Base-by-base conservation (phyloP, 1,140 invertebrate species). In the Drosophila eugracilis region DNA sequence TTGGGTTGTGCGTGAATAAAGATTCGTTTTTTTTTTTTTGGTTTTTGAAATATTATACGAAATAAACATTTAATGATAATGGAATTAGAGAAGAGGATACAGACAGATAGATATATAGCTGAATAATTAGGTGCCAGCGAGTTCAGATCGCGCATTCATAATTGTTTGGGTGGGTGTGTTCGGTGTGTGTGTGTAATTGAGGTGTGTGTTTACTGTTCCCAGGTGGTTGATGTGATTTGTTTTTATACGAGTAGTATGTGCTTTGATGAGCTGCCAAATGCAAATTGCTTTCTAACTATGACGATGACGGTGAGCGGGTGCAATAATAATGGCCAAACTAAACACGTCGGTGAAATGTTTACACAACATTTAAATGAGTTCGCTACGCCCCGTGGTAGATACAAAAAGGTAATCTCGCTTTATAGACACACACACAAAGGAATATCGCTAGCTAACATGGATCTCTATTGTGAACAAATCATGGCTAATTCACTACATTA, bases 291-390 rank as follows among this genome's bases (percentile, higher is more conserved):
- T 42, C 65, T 67, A 36, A 32, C 60, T 39, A 63, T 78, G 54
- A 55, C 45, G 30, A 80, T 55, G 62, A 36, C 3, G 59, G 52
- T 49, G 54, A 44, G 36, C 19, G 45, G 54, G 45, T 73, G 70
- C 70, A 74, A 44, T 53, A 47, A 79, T 84, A 85, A 70, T 45
- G 58, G 34, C 75, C 62, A 75, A 81, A 42, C 71, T 78, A 75
- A 36, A 76, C 50, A 67, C 50, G 37, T 42, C 72, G 30, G 47
- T 60, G 30, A 47, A 67, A 69, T 67, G 67, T 57, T 57, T 66
- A 66, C 26, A 71, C 41, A 60, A 52, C 60, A 73, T 74, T 73
- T 73, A 75, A 44, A 74, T 73, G 70, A 75, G 32, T 42, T 73
- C 41, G 22, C 59, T 50, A 60, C 50, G 63, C 32, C 55, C 71